phyloP scores from a whole-genome alignment of 2,113 vertebrate species.

The Epinephelus fuscoguttatus region DNA sequence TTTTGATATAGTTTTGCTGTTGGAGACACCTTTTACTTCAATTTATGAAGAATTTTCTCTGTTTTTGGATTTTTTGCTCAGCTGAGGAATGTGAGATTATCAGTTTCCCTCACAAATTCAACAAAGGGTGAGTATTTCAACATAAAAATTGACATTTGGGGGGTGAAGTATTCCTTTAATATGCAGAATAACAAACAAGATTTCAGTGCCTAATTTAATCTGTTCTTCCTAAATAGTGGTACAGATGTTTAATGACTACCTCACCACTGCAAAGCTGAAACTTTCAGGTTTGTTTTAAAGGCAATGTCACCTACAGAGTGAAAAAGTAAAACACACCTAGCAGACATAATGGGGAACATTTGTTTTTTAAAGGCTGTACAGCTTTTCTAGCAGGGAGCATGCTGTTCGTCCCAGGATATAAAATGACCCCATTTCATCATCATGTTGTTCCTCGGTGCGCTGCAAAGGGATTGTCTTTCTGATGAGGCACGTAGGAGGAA shows the following conservation, averaged over 20 bases:
- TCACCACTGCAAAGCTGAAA: slow-evolving; percentile 30
- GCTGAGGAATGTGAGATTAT: too few relatives aligned
- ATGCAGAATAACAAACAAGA: slow-evolving; percentile 13
- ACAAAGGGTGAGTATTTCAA: too few relatives aligned
- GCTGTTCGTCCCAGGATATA: slow-evolving; percentile 21
- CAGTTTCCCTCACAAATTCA: too few relatives aligned
- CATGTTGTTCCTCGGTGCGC: slow-evolving; percentile 43
- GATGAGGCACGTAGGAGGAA: slow-evolving; percentile 35
- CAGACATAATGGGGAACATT: slow-evolving; percentile 37
- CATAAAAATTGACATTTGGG: too few relatives aligned
- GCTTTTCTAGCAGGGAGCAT: slow-evolving; percentile 3
- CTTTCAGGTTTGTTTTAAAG: slow-evolving; percentile 14
- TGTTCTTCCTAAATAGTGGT: neutral
- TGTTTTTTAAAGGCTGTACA: slow-evolving; percentile 35
- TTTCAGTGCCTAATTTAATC: slow-evolving; percentile 16
- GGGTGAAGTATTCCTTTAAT: too few relatives aligned
- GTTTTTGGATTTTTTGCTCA: too few relatives aligned
- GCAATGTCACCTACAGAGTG: slow-evolving; percentile 30
- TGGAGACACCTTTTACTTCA: too few relatives aligned
- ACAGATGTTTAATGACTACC: slow-evolving; percentile 34
- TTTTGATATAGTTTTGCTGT: too few relatives aligned
- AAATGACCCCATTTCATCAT: slow-evolving; percentile 58
- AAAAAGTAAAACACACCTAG: slow-evolving; percentile 33
- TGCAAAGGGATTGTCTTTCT: slow-evolving; percentile 46
- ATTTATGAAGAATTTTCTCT: too few relatives aligned